Conservation (phyloP, 2,797 vertebrate genomes). For the Poecilia picta region DNA sequence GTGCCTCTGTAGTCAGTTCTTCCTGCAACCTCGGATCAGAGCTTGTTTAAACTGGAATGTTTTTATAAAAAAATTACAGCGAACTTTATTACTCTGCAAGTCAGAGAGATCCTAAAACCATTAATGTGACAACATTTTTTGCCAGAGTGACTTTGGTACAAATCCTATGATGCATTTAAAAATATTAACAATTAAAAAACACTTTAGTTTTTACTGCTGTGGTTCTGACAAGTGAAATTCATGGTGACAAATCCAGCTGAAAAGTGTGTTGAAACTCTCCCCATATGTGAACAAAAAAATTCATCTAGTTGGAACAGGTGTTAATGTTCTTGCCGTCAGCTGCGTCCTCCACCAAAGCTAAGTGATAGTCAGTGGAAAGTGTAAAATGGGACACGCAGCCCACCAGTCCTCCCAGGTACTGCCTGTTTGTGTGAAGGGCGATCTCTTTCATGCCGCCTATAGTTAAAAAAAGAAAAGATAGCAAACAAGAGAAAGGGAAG, state of each 20-base stretch:
- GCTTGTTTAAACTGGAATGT: constrained; percentile 25
- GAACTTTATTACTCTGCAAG: constrained; percentile 25
- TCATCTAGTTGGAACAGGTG: constrained; percentile 89
- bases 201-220: constrained; percentile 32
- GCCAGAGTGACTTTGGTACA: constrained; percentile 19
- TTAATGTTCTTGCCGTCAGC: constrained; percentile 97
- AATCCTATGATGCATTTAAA: constrained; percentile 10
- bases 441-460: constrained; percentile 97
- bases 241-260: constrained; percentile 29
- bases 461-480: not conserved
- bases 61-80: constrained; percentile 7
- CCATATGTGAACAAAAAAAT: not conserved
- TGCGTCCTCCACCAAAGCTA: constrained; percentile 93
- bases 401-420: constrained; percentile 90
- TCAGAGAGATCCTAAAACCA: constrained; percentile 24
- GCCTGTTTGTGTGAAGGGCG: constrained; percentile 91
- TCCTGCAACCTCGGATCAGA: constrained; percentile 16
- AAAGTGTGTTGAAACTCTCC: constrained; percentile 1
- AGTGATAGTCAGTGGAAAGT: constrained; percentile 93
- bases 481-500: not conserved
- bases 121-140: constrained; percentile 15
- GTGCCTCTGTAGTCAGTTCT: constrained; percentile 17
- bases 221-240: constrained; percentile 28
- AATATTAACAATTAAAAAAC: not conserved
- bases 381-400: constrained; percentile 97